Evolutionary conservation across 2,888 invertebrate genomes (phyloP).

Genomic region (Acleris emargana): DNA sequence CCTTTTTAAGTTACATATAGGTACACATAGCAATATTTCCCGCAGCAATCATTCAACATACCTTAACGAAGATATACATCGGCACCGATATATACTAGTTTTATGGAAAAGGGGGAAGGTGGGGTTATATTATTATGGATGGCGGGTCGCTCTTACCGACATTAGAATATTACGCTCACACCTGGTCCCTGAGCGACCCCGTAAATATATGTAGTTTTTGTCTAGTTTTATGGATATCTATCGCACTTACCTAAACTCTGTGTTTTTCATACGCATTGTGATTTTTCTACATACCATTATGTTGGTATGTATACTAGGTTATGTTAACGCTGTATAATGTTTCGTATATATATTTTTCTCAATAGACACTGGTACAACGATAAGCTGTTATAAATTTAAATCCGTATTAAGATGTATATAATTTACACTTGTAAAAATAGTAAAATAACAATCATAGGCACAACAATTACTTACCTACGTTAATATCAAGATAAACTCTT

Average conservation of each 20-base stretch:
- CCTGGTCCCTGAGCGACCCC: slow-evolving; percentile 64
- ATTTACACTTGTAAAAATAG: too few species aligned
- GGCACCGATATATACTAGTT: slow-evolving; percentile 48
- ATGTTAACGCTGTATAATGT: neutral
- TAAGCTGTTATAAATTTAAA: too few species aligned
- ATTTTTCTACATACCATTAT: neutral
- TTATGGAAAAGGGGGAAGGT: slow-evolving; percentile 52
- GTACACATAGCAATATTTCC: neutral
- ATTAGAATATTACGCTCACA: slow-evolving; percentile 78
- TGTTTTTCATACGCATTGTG: slow-evolving; percentile 33
- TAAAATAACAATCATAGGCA: too few species aligned
- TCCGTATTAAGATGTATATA: too few species aligned
- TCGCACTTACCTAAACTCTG: slow-evolving; percentile 41
- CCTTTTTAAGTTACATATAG: neutral
- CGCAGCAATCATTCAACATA: slow-evolving; percentile 34
- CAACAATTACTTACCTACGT: too few species aligned
- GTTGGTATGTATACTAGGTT: too few species aligned
- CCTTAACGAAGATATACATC: slow-evolving; percentile 38
- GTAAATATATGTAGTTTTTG: slow-evolving; percentile 68
- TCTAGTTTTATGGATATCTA: slow-evolving; percentile 57
- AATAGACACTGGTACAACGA: neutral
- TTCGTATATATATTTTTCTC: neutral
- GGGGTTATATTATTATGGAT: slow-evolving; percentile 75
- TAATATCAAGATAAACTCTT: too few species aligned
- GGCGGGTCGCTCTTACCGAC: slow-evolving; percentile 69